Base-by-base conservation (phyloP, 2,797 vertebrate genomes). In the Brotula barbata region DNA sequence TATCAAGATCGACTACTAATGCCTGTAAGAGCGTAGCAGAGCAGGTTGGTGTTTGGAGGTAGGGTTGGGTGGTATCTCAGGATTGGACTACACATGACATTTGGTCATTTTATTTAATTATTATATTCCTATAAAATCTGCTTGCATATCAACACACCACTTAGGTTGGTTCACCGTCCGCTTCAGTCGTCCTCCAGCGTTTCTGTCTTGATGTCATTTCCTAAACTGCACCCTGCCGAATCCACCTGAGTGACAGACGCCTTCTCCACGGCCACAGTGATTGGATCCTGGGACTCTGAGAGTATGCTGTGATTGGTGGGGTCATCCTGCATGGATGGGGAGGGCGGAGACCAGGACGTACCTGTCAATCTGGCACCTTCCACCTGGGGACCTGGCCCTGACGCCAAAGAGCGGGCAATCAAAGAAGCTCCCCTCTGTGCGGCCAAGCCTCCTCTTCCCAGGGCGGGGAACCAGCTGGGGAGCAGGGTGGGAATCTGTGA, bases 151-250 rank as follows among this genome's bases (percentile, higher is more conserved):
- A 82, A 77, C 84, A 78, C 84, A 89, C 85, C 61, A 77, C 63
- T 77, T 71, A 21, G 67, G 54, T 59, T 78, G 41, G 64, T 58
- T 13, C 56, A 31, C 0, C 34, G 17, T 34, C n/a, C 17, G n/a
- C 57, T 76, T 98, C 93, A 99, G 92, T 98, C 96, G 25, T 97
- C 94, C 36, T 98, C 96, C 73, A 95, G 91, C 85, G 91, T 94
- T 89, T 99, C 97, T 84, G 93, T 96, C 93, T 99, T 99, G 93
- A 99, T 95, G 85, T 95, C 93, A 68, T 41, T 80, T 12, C 68
- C 83, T 45, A 64, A 10, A 5, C 68, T 43, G 56, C 69, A 66
- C 31, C 63, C 73, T 1, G 75, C 67, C 12, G 36, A 78, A 0
- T 64, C 78, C 86, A 12, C 86, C 90, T 94, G 95, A 83, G 89